Conservation (phyloP, 1,140 invertebrate genomes). For the Aphidius gifuensis region DNA sequence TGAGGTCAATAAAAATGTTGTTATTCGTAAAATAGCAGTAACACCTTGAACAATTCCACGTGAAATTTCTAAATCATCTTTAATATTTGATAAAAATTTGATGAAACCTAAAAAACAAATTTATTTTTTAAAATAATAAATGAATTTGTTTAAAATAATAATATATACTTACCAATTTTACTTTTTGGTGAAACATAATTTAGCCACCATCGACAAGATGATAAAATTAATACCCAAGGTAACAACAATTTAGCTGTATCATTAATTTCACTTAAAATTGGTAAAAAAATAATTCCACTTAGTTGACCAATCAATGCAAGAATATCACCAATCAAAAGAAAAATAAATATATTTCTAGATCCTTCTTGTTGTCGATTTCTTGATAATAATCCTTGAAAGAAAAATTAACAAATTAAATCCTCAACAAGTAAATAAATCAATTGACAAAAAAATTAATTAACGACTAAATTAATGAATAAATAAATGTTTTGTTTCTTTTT, state of each 20-base stretch:
- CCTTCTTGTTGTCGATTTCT: conserved; percentile 42
- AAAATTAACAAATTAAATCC: background rate
- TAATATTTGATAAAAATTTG: conserved; percentile 55
- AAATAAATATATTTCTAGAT: conserved; percentile 10
- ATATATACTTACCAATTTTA: conserved; percentile 46
- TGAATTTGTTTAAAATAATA: conserved; percentile 2
- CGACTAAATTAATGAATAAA: too few relatives aligned
- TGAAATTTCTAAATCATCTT: conserved; percentile 59
- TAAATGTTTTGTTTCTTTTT: too few relatives aligned
- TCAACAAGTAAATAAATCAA: too few relatives aligned
- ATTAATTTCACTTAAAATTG: conserved; percentile 24
- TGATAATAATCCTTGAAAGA: conserved; percentile 52
- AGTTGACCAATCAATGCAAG: conserved; percentile 52
- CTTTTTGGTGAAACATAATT: conserved; percentile 69
- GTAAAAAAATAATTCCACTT: conserved; percentile 30
- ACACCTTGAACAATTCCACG: conserved; percentile 71
- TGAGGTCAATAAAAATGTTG: conserved; percentile 60
- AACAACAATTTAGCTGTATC: conserved; percentile 59
- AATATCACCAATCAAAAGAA: conserved; percentile 47
- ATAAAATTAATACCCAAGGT: conserved; percentile 64
- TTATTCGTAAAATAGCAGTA: conserved; percentile 66
- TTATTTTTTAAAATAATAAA: conserved; percentile 9
- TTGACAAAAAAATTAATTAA: too few relatives aligned
- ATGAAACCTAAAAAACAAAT: conserved; percentile 51
- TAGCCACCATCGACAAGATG: conserved; percentile 83